Evolutionary conservation across 2,888 invertebrate species (phyloP).

Genomic region (Drosophila formosana): DNA sequence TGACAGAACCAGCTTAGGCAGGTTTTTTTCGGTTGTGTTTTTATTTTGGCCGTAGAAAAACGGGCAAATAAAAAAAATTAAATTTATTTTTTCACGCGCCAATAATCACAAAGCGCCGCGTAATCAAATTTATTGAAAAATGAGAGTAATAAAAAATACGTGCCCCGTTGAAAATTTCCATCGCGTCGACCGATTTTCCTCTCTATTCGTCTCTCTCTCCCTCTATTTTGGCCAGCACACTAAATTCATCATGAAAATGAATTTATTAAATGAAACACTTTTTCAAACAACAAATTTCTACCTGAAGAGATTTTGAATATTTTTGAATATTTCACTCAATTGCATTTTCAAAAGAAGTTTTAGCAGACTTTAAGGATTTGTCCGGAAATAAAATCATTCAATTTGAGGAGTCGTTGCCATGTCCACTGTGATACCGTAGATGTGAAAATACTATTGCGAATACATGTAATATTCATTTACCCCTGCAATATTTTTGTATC

Average conservation of each 20-base stretch:
- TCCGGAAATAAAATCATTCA: neutral
- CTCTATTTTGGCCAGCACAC: neutral
- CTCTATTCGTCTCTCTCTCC: neutral
- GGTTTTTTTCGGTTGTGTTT: conserved; percentile 3
- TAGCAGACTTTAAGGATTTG: neutral
- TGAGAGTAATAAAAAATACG: conserved; percentile 69
- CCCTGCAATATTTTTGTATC: conserved; percentile 29
- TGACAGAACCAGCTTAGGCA: conserved; percentile 68
- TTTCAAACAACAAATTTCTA: neutral
- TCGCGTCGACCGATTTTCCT: conserved; percentile 12
- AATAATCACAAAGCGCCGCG: conserved; percentile 78
- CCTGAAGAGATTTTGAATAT: conserved; percentile 4
- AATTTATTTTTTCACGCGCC: conserved; percentile 81
- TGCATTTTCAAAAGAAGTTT: neutral
- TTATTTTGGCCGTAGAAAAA: conserved; percentile 15
- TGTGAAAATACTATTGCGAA: neutral
- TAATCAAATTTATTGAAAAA: conserved; percentile 81
- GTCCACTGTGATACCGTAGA: neutral
- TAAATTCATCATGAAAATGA: conserved; percentile 56
- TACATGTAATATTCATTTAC: conserved; percentile 9
- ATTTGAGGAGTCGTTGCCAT: neutral
- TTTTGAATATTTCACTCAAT: neutral
- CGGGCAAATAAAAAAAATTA: conserved; percentile 47
- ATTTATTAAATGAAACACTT: conserved; percentile 40
- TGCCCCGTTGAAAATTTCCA: conserved; percentile 29